These are phyloP conservation scores for Agrochola circellaris DNA, from an alignment of 2,888 invertebrate species.

Conservation along the genomic window DNA sequence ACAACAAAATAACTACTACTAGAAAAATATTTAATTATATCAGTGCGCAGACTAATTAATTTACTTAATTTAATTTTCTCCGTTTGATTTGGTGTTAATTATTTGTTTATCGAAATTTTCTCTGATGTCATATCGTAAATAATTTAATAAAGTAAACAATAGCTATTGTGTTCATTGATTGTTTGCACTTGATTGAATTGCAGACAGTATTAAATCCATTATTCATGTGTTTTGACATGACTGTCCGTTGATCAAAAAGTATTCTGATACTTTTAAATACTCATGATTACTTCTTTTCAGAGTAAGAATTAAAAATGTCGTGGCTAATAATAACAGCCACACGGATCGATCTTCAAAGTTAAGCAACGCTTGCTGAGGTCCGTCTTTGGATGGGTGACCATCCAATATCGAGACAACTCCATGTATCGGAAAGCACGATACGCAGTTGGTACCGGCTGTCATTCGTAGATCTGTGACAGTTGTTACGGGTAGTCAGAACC, in stretches of 20 bases:
- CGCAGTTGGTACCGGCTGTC: no score
- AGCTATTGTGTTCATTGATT: slow-evolving; percentile 43
- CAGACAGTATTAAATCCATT: neutral
- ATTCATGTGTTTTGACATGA: neutral
- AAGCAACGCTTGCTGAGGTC: no score
- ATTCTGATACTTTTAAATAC: slow-evolving; percentile 1
- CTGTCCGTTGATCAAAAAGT: neutral
- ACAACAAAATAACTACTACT: neutral
- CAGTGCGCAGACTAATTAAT: neutral
- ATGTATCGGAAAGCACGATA: no score
- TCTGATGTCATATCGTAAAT: slow-evolving; percentile 6
- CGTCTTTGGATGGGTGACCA: no score
- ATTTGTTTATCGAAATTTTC: slow-evolving; percentile 5
- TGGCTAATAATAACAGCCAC: no score
- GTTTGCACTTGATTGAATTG: slow-evolving; percentile 7
- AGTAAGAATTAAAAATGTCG: no score
- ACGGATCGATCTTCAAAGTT: no score
- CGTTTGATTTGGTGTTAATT: neutral
- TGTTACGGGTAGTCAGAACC: no score
- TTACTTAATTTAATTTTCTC: slow-evolving; percentile 1
- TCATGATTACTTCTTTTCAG: neutral
- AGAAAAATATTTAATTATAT: slow-evolving; percentile 5
- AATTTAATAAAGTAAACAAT: slow-evolving; percentile 37
- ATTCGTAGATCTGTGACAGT: no score
- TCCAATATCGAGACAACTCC: no score